These are phyloP conservation scores for Agrotis clavis DNA, from an alignment of 2,888 invertebrate species.

Conservation along the genomic window DNA sequence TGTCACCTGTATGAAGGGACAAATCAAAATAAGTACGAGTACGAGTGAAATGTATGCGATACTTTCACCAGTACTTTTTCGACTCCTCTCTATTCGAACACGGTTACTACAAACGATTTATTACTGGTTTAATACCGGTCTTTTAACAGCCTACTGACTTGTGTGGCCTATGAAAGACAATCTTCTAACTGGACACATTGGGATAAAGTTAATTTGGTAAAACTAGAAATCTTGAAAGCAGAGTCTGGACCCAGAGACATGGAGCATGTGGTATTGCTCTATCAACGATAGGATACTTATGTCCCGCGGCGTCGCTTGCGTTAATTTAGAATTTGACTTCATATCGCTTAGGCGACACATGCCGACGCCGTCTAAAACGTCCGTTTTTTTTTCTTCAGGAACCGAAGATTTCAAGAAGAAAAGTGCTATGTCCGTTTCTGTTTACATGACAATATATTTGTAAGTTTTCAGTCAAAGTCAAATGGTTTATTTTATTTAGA, in stretches of 20 bases:
- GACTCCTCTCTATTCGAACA: not conserved
- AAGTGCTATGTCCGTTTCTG: no score
- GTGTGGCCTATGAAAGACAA: not conserved
- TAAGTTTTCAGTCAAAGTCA: no score
- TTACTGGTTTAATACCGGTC: not conserved
- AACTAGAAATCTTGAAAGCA: not conserved
- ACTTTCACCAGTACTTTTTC: not conserved
- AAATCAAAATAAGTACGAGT: no score
- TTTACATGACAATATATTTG: no score
- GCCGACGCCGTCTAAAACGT: no score
- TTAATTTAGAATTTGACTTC: no score
- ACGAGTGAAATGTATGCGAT: not conserved
- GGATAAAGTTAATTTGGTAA: not conserved
- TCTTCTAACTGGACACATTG: not conserved
- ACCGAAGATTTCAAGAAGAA: no score
- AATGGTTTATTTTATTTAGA: no score
- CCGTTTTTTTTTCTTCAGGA: no score
- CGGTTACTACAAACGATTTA: not conserved
- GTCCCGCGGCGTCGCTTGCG: no score
- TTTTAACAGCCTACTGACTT: not conserved
- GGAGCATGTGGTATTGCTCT: not conserved
- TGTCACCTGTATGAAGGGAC: not conserved
- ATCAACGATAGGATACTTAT: not conserved
- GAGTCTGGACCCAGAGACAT: not conserved
- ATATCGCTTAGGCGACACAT: no score